Conservation (phyloP, 2,113 vertebrate species). For the Notothenia coriiceps region DNA sequence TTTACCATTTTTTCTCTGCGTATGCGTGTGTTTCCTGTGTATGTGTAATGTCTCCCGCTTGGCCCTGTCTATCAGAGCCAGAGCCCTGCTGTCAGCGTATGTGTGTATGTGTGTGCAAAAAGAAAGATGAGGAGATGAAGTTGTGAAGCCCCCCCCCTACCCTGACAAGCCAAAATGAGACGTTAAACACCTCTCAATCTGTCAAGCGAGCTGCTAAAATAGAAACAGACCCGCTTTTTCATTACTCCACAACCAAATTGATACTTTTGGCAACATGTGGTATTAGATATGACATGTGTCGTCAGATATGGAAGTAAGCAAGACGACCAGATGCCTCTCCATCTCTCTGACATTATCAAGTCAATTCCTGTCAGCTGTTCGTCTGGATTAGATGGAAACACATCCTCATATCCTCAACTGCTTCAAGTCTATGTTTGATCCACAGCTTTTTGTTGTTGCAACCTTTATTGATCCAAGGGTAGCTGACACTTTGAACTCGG, state of each 20-base stretch:
- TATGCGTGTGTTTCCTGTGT: conserved; percentile 63
- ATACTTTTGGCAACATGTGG: conserved; percentile 78
- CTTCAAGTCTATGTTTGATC: conserved; percentile 50
- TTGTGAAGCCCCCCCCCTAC: conserved; percentile 46
- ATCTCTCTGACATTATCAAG: conserved; percentile 70
- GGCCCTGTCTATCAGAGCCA: conserved; percentile 78
- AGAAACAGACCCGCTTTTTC: conserved; percentile 79
- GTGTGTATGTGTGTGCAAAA: conserved; percentile 35
- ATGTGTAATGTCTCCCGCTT: conserved; percentile 69
- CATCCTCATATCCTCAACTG: conserved; percentile 51
- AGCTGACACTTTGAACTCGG: conserved; percentile 2
- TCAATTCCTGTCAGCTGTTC: conserved; percentile 79
- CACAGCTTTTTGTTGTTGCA: conserved; percentile 30
- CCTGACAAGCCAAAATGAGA: conserved; percentile 79
- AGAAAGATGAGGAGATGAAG: conserved; percentile 71
- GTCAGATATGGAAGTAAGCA: conserved; percentile 78
- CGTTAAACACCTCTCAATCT: conserved; percentile 83
- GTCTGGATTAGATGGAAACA: conserved; percentile 75
- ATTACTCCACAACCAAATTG: conserved; percentile 76
- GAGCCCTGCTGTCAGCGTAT: conserved; percentile 72
- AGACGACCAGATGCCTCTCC: conserved; percentile 74
- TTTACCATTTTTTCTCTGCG: conserved; percentile 62
- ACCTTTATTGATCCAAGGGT: conserved; percentile 38
- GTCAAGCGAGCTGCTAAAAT: conserved; percentile 78
- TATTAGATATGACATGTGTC: conserved; percentile 81